Percentiles rank a stretch among this genome's conserved stretches.
These are phyloP conservation scores for Epinotia bilunana DNA, from an alignment of 2,888 invertebrate species.

Conservation along the genomic window DNA sequence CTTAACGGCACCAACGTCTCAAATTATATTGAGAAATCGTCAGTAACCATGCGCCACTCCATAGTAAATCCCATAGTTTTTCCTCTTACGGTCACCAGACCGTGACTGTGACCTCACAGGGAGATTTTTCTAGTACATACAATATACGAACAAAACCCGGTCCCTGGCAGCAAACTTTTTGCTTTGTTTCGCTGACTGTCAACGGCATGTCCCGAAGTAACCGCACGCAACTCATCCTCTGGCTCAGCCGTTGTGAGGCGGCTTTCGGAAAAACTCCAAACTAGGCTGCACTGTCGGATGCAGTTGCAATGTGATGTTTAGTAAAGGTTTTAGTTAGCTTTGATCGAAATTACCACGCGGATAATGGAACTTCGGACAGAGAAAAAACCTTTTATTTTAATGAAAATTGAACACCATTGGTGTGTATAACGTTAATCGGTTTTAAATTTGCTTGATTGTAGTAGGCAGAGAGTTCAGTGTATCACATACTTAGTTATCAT, in stretches of 20 bases:
- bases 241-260: conserved; percentile 9
- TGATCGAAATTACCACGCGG: not conserved
- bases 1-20: too few relatives aligned
- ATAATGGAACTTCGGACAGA: too few relatives aligned
- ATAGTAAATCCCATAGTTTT: too few relatives aligned
- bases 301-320: not conserved
- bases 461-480: too few relatives aligned
- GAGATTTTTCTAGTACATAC: not conserved
- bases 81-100: not conserved
- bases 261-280: conserved; percentile 28
- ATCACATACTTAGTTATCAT: too few relatives aligned
- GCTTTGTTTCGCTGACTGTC: conserved; percentile 22
- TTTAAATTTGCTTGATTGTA: too few relatives aligned
- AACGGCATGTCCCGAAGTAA: conserved; percentile 27
- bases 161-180: conserved; percentile 20
- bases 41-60: too few relatives aligned
- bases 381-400: too few relatives aligned
- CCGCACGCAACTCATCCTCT: conserved; percentile 30
- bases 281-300: conserved; percentile 10
- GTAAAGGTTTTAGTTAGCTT: not conserved
- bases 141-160: not conserved
- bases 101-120: too few relatives aligned
- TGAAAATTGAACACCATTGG: too few relatives aligned
- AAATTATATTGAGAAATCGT: too few relatives aligned
- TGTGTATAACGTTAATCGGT: too few relatives aligned